Conservation (phyloP, 1,140 invertebrate genomes). For the Bombyx mandarina region DNA sequence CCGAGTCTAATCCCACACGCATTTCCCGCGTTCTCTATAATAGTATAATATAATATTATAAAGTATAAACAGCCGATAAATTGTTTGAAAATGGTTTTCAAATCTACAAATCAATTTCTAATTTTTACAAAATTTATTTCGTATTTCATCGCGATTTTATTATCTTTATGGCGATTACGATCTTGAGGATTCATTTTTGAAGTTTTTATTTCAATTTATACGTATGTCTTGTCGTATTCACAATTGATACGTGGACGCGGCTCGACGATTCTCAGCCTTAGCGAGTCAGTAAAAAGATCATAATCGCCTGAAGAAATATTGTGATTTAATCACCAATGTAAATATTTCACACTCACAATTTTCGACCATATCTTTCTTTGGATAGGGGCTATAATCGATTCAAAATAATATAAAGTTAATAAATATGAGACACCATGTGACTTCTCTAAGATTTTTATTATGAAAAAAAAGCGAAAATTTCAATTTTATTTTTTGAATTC, state of each 20-base stretch:
- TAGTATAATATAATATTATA: no score
- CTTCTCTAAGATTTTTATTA: constrained; percentile 66
- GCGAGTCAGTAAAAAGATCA: constrained; percentile 7
- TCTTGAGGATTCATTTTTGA: constrained; percentile 67
- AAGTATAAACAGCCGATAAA: no score
- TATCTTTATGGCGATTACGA: constrained; percentile 64
- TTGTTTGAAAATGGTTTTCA: no score
- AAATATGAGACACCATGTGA: constrained; percentile 38
- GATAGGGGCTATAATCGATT: neutral
- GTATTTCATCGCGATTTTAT: constrained; percentile 64
- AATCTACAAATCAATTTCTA: no score
- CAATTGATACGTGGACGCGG: constrained; percentile 10
- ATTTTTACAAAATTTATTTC: constrained; percentile 29
- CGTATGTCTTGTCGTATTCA: constrained; percentile 28
- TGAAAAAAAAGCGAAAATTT: constrained; percentile 38
- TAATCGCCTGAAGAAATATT: constrained; percentile 6
- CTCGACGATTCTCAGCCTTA: constrained; percentile 7
- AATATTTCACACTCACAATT: neutral
- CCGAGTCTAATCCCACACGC: no score
- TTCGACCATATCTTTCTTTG: no score
- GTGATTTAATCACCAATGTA: no score
- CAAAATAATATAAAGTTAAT: constrained; percentile 14
- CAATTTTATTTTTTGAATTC: constrained; percentile 63
- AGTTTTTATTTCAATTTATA: constrained; percentile 68
- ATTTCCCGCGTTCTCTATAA: no score